phyloP scores from a whole-genome alignment of 2,113 vertebrate genomes.

The Colossoma macropomum region DNA sequence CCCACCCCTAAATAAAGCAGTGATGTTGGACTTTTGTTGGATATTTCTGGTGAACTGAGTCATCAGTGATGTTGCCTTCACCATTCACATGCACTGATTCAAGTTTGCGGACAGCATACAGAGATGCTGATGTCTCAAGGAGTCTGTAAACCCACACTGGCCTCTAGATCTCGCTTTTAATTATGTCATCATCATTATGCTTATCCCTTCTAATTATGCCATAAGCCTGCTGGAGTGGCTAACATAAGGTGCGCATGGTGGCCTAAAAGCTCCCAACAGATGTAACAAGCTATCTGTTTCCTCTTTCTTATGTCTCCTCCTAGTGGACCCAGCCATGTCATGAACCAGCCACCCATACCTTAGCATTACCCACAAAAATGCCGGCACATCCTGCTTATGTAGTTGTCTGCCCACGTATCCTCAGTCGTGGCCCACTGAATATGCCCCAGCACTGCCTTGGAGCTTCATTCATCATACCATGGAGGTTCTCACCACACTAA shows the following conservation, averaged over 20 bases:
- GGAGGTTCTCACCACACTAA: background rate
- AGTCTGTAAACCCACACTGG: background rate
- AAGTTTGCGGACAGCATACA: background rate
- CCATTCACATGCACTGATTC: background rate
- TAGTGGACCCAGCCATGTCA: background rate
- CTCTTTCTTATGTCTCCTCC: background rate
- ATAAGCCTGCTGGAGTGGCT: background rate
- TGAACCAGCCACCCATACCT: background rate
- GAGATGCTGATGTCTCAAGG: background rate
- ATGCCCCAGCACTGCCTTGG: background rate
- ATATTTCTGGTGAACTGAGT: background rate
- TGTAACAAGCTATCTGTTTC: background rate
- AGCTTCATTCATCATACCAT: constrained; percentile 16
- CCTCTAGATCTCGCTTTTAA: background rate
- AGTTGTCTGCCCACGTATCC: background rate
- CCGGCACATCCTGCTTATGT: background rate
- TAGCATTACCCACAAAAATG: background rate
- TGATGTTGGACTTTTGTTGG: background rate
- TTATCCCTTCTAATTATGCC: background rate
- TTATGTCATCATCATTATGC: background rate
- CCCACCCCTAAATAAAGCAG: background rate
- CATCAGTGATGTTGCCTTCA: background rate
- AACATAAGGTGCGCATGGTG: background rate
- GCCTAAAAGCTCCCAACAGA: background rate
- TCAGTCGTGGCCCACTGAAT: background rate